Evolutionary conservation across 2,797 vertebrate genomes (phyloP), one percentile per base, ranked within the genome.

Genomic region (Pseudochaenichthys georgianus): DNA sequence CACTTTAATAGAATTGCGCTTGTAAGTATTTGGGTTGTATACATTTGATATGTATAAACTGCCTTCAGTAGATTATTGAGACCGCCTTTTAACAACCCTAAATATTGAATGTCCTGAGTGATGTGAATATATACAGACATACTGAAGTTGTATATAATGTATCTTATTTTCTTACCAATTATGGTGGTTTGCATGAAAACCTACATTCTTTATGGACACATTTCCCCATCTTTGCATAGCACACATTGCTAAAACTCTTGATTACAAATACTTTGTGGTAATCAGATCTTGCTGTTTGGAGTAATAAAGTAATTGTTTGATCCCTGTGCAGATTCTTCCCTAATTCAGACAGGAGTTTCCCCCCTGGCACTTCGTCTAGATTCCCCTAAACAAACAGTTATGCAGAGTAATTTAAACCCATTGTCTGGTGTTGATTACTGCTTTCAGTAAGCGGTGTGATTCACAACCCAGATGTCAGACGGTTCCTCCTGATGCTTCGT

Each of bases 351-450:
- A 77, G 54, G 53, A 73, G 45, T 55, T 72, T 66, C 21, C 34
- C 67, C 0, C 38, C 19, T 8, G 11, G 55, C 16, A 31, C 57
- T 64, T 81, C 62, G 34, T 72, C 70, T 19, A 41, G 64, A 77
- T 86, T 45, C 68, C 59, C 58, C 73, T 69, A 78, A 86, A 88
- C 80, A 85, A 88, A 85, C 79, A 77, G 70, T 72, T 71, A 63
- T 67, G 72, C 23, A 5, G 55, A 78, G 54, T 78, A 19, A 72
- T 87, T 79, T 73, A 55, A 75, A 78, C 64, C 50, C 45, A 68
- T 77, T 75, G 83, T 81, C 84, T 85, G 84, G 82, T 82, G 84
- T 77, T 77, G 55, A 90, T 90, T 86, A 85, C 43, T 12, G 64
- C 68, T 70, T 79, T 84, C 79, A 80, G 74, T 79, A 41, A 80